These are phyloP conservation scores for Melanotaenia duboulayi DNA, from an alignment of 2,113 vertebrate genomes.

Conservation along the genomic window DNA sequence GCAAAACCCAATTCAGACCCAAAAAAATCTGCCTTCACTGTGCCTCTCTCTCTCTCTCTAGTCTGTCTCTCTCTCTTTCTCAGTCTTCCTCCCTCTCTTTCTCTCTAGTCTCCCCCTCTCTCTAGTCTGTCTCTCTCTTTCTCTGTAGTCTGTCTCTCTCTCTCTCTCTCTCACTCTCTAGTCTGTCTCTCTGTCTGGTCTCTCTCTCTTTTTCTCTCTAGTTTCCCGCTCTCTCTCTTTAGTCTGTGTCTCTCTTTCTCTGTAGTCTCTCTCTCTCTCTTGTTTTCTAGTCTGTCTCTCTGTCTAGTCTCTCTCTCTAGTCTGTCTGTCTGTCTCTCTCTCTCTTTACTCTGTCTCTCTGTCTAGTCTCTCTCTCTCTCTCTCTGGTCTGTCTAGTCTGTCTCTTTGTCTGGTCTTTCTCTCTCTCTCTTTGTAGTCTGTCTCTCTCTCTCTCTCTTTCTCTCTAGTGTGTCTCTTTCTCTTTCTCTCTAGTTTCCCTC, in stretches of 20 bases:
- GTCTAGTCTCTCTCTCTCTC: no score
- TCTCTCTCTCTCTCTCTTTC: not conserved
- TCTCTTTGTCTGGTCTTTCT: slow-evolving; percentile 45
- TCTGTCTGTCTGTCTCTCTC: no score
- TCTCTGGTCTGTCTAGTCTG: slow-evolving; percentile 6
- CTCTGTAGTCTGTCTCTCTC: slow-evolving; percentile 41
- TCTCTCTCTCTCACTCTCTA: no score
- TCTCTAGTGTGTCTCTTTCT: no score
- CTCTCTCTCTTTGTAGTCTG: not conserved
- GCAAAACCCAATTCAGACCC: slow-evolving; percentile 36
- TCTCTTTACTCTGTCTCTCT: slow-evolving; percentile 39
- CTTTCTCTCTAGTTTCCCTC: no score
- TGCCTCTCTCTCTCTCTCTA: slow-evolving; percentile 39
- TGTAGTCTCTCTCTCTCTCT: not conserved
- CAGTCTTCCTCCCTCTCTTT: not conserved
- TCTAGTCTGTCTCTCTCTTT: slow-evolving; percentile 22
- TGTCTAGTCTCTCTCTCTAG: no score
- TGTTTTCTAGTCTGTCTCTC: no score
- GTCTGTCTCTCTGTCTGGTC: not conserved
- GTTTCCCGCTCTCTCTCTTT: slow-evolving; percentile 8
- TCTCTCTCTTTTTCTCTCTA: no score
- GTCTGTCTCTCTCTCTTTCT: not conserved
- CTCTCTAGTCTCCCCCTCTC: slow-evolving; percentile 14
- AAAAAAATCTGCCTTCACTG: slow-evolving; percentile 48
- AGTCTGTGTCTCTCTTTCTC: no score